A percentile compares a stretch with the other conserved stretches of the same genome.
Conservation (phyloP, 2,888 invertebrate genomes). For the Cephus spinipes region DNA sequence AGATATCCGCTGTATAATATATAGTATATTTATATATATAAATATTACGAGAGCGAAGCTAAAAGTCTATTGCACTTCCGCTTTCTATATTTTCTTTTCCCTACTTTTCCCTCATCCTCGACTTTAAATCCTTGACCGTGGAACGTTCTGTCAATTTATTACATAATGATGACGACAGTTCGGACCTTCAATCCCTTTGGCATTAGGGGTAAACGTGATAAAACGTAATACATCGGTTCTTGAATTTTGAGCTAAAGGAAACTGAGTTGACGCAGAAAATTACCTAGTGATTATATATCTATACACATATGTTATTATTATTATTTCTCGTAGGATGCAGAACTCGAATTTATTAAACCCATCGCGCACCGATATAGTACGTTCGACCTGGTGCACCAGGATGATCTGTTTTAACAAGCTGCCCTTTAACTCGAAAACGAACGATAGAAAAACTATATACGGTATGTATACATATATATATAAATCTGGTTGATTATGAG, state of each 20-base stretch:
- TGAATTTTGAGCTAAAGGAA: not conserved
- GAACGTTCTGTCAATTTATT: not conserved
- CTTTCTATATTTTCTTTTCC: not conserved
- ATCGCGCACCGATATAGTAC: not conserved
- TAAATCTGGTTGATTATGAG: constrained; percentile 33
- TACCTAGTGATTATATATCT: not conserved
- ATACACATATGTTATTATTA: not conserved
- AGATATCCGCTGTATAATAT: not conserved
- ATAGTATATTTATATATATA: too few relatives aligned
- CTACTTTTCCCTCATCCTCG: not conserved
- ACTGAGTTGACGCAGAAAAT: not conserved
- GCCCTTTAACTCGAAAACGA: constrained; percentile 50
- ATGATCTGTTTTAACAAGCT: constrained; percentile 34
- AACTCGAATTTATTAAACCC: not conserved
- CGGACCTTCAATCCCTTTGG: not conserved
- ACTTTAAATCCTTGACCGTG: not conserved
- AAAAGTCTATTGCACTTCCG: not conserved
- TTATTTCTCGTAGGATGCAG: not conserved
- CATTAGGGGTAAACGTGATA: not conserved
- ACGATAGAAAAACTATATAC: constrained; percentile 40
- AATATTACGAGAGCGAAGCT: not conserved
- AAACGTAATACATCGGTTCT: not conserved
- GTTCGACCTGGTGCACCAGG: not conserved
- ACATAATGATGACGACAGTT: not conserved
- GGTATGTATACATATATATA: not conserved